Percentiles rank a stretch among this genome's conserved stretches.
Conservation (phyloP, 2,113 vertebrate species). For the Microtus oregoni region DNA sequence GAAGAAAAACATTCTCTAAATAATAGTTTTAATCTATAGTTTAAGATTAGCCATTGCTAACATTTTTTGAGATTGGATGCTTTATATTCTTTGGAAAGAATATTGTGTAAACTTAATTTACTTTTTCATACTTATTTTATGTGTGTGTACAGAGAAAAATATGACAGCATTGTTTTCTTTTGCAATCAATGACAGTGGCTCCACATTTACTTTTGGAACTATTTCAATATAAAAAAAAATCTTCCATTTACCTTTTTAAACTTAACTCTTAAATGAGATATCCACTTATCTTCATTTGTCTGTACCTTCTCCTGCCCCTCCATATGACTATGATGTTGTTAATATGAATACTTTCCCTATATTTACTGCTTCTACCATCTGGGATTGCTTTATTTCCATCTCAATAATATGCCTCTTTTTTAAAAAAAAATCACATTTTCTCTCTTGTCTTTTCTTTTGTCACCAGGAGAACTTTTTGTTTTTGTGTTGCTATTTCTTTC, state of each 20-base stretch:
- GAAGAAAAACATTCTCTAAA: not conserved
- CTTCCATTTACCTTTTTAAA: constrained; percentile 49
- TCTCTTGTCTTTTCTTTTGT: constrained; percentile 34
- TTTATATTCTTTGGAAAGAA: not conserved
- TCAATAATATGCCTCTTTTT: constrained; percentile 38
- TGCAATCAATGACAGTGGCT: constrained; percentile 61
- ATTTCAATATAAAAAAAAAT: constrained; percentile 5
- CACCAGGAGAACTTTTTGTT: not conserved
- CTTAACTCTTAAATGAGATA: constrained; percentile 35
- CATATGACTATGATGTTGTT: constrained; percentile 1
- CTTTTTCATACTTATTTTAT: constrained; percentile 61
- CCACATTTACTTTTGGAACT: constrained; percentile 51
- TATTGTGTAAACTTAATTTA: constrained; percentile 26
- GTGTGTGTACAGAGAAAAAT: constrained; percentile 21
- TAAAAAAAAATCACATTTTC: constrained; percentile 32
- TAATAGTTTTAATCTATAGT: not conserved
- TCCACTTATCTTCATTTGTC: constrained; percentile 21
- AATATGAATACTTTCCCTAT: constrained; percentile 43
- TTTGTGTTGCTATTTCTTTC: not conserved
- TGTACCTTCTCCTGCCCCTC: not conserved
- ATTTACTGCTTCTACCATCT: not conserved
- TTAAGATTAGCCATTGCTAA: not conserved
- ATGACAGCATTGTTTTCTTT: constrained; percentile 32
- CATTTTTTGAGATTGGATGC: not conserved
- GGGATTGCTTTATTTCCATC: constrained; percentile 49